Conservation (phyloP, 2,888 invertebrate genomes). For the Dryococelus australis region DNA sequence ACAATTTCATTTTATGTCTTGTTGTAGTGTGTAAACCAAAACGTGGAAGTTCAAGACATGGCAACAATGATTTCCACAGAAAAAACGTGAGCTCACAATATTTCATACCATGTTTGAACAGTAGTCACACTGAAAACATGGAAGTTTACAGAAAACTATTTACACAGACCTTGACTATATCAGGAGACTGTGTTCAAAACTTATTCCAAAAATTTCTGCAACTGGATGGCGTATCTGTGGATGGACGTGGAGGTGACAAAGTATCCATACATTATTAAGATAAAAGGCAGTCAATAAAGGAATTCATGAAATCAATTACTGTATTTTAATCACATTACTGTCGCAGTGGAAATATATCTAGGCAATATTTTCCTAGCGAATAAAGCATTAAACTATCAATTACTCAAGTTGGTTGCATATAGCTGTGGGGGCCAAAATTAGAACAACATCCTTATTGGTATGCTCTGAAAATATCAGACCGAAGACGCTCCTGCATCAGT, state of each 20-base stretch:
- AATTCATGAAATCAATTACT: background rate
- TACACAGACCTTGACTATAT: too few relatives aligned
- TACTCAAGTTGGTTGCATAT: background rate
- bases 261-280: too few relatives aligned
- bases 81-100: too few relatives aligned
- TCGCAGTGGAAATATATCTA: background rate
- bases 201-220: too few relatives aligned
- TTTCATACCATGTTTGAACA: too few relatives aligned
- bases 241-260: too few relatives aligned
- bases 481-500: background rate
- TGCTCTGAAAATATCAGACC: background rate
- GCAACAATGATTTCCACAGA: too few relatives aligned
- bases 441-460: background rate
- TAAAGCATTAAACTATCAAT: background rate
- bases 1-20: background rate
- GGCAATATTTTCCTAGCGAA: slow-evolving; percentile 20
- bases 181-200: too few relatives aligned
- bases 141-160: too few relatives aligned
- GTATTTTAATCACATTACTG: background rate
- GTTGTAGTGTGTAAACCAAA: background rate
- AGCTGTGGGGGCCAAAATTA: background rate
- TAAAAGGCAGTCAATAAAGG: background rate
- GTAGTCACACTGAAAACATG: too few relatives aligned
- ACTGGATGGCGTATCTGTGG: too few relatives aligned
- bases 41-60: background rate